A percentile compares a stretch with the other conserved stretches of the same genome.
Conservation (phyloP, 1,140 invertebrate species). For the Ladona fulva region DNA sequence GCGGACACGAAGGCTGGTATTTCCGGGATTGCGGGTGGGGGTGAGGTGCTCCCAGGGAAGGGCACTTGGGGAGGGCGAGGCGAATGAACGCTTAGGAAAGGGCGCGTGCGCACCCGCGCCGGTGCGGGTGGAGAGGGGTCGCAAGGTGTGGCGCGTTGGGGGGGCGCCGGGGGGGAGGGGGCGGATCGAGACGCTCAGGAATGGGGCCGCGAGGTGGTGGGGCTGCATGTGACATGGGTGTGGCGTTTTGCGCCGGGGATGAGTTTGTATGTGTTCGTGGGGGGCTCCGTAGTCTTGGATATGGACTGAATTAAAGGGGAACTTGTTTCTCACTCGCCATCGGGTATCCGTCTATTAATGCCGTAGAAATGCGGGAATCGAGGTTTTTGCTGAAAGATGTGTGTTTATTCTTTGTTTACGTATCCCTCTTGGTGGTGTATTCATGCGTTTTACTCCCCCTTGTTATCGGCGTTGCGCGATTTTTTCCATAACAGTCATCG, state of each 20-base stretch:
- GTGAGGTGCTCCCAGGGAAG: neutral
- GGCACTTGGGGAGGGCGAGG: neutral
- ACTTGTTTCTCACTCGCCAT: slow-evolving; percentile 9
- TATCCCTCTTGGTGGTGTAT: too few relatives aligned
- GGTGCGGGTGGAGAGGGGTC: neutral
- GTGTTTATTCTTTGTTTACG: too few relatives aligned
- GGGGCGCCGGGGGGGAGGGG: neutral
- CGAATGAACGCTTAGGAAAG: neutral
- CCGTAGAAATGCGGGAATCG: too few relatives aligned
- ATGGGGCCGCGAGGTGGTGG: neutral
- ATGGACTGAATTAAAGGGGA: neutral
- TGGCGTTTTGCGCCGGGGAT: neutral
- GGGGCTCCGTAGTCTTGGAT: neutral
- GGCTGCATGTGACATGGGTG: neutral
- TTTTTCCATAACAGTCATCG: too few relatives aligned
- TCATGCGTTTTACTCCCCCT: too few relatives aligned
- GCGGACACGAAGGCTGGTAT: neutral
- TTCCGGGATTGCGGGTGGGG: neutral
- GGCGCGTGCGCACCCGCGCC: neutral
- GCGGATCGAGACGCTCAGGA: neutral
- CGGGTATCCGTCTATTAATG: too few relatives aligned
- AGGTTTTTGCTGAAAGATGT: too few relatives aligned
- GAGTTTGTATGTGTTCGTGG: neutral
- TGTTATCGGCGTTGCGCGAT: too few relatives aligned
- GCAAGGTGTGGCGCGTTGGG: neutral